Evolutionary conservation across 2,797 vertebrate species (phyloP).

Genomic region (Bufotes viridis): DNA sequence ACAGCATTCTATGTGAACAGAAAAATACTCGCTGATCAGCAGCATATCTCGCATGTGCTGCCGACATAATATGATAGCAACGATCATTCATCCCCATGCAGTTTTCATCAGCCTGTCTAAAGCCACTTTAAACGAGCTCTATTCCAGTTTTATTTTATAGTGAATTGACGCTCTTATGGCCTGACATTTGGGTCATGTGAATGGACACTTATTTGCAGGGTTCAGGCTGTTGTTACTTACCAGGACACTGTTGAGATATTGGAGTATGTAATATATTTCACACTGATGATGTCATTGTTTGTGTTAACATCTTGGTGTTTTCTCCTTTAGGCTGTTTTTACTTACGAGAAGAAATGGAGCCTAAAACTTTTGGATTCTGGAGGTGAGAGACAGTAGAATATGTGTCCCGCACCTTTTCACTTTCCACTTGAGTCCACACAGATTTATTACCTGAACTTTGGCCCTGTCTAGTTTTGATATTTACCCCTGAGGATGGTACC

Average conservation of each 20-base stretch:
- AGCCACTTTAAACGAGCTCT: no score
- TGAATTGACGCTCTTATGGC: no score
- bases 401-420: not conserved
- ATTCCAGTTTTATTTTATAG: no score
- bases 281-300: not conserved
- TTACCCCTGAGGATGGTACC: not conserved
- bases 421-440: not conserved
- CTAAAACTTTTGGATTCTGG: constrained; percentile 68
- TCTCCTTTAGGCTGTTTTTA: constrained; percentile 62
- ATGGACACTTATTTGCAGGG: no score
- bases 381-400: constrained; percentile 50
- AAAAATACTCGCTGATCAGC: no score
- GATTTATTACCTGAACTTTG: not conserved
- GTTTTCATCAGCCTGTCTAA: no score
- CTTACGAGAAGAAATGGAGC: constrained; percentile 65
- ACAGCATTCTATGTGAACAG: no score
- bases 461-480: not conserved
- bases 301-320: not conserved
- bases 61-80: no score
- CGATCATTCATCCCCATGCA: no score
- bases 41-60: no score
- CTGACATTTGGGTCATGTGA: no score
- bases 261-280: not conserved
- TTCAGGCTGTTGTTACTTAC: no score
- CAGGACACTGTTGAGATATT: not conserved